phyloP scores from a whole-genome alignment of 2,888 invertebrate species.

The Drosophila atripex region DNA sequence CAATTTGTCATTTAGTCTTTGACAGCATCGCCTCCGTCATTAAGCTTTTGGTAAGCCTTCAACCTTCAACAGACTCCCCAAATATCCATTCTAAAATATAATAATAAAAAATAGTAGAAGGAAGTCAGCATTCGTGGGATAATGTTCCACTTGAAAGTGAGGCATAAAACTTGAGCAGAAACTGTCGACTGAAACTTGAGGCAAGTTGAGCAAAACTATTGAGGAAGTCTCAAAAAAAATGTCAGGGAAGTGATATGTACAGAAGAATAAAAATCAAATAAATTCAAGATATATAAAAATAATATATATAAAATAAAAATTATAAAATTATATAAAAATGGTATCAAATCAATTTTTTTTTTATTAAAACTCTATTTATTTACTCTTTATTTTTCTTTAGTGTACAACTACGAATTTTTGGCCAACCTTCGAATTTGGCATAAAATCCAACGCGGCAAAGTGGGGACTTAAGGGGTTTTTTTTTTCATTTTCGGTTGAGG shows the following conservation, averaged over 20 bases:
- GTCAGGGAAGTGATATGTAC: not conserved
- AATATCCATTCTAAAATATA: slow-evolving; percentile 9
- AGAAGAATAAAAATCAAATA: too few species aligned
- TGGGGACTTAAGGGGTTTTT: not conserved
- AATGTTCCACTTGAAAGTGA: slow-evolving; percentile 38
- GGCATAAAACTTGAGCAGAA: slow-evolving; percentile 29
- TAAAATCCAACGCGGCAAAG: slow-evolving; percentile 30
- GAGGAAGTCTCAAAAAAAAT: slow-evolving; percentile 29
- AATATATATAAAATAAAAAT: not conserved
- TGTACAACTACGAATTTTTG: slow-evolving; percentile 26
- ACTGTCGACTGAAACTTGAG: slow-evolving; percentile 22
- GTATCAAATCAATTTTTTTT: too few species aligned
- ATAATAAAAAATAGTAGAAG: not conserved
- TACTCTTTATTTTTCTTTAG: not conserved
- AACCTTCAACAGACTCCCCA: slow-evolving; percentile 8
- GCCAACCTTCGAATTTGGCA: slow-evolving; percentile 52
- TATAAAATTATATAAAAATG: too few species aligned
- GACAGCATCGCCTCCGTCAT: slow-evolving; percentile 56
- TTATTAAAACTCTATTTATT: not conserved
- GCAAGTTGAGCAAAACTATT: slow-evolving; percentile 41
- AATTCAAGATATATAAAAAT: too few species aligned
- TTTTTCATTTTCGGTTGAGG: not conserved
- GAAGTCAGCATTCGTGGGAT: slow-evolving; percentile 22
- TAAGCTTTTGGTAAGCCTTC: slow-evolving; percentile 32
- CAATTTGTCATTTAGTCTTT: slow-evolving; percentile 55